These are phyloP conservation scores for Peromyscus polionotus DNA, from an alignment of 2,113 vertebrate species.

Conservation along the genomic window DNA sequence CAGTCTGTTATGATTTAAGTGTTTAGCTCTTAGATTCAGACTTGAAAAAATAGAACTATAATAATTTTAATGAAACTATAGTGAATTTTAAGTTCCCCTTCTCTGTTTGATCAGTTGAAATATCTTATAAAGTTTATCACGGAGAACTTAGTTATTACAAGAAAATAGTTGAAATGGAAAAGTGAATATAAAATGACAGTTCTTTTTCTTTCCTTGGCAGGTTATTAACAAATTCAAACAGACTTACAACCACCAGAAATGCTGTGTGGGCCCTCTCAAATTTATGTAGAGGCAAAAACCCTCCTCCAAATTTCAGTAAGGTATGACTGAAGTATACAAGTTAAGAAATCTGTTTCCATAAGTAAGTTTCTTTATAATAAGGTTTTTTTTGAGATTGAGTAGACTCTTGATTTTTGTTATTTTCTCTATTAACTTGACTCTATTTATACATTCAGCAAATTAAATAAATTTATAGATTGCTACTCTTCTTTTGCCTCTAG, in stretches of 20 bases:
- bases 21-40: constrained; percentile 29
- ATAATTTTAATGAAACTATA: constrained; percentile 42
- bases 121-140: constrained; percentile 15
- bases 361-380: constrained; percentile 41
- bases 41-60: neutral
- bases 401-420: constrained; percentile 9
- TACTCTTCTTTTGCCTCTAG: neutral
- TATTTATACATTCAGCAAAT: constrained; percentile 53
- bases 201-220: constrained; percentile 85
- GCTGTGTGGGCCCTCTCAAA: constrained; percentile 97
- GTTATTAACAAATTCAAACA: constrained; percentile 93
- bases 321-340: constrained; percentile 83
- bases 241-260: constrained; percentile 95
- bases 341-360: constrained; percentile 45
- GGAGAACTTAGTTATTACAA: constrained; percentile 31
- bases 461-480: neutral
- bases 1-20: constrained; percentile 25
- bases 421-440: constrained; percentile 5
- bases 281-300: constrained; percentile 96
- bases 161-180: constrained; percentile 57
- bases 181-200: constrained; percentile 49
- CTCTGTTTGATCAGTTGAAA: constrained; percentile 42
- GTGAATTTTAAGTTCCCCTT: neutral
- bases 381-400: constrained; percentile 2
- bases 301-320: constrained; percentile 95